Base-by-base conservation (phyloP, 2,888 invertebrate genomes). In the Spialia ferax region DNA sequence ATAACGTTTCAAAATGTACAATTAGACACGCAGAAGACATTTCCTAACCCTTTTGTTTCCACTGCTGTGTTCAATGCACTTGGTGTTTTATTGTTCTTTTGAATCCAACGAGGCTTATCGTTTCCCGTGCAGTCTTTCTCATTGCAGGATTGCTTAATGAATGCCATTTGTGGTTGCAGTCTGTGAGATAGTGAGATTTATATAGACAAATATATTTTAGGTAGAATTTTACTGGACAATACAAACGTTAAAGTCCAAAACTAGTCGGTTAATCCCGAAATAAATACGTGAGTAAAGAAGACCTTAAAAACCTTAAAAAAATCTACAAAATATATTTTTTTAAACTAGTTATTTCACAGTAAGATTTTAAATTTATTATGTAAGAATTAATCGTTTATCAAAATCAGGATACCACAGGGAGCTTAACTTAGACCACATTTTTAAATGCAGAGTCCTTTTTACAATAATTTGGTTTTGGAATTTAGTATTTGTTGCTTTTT, bases 21-120 rank as follows among this genome's bases (percentile, higher is more conserved):
- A 13, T 50, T 50, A 22, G 22, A 4, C 22, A 22, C 50, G 22
- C 11, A 22, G 22, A 15, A 50, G 50, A 50, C 22, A 50, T 50
- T 50, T 50, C 22, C 50, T 50, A 22, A 23, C 26, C 52, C 22
- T 50, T 22, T 52, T 35, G 35, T 29, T 38, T 52, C 22, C 20
- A 20, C 35, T 62, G 22, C 48, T 20, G 35, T 64, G 50, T 57
- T 48, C 57, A 50, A 35, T 50, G 23, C 29, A 22, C 56, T 57
- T 32, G 15, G 6, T 23, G 50, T 64, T 57, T 63, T 63, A 64
- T 56, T 64, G 56, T 56, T 59, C 26, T 52, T 60, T 54, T 42
- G 54, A 57, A 52, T 60, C 54, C 59, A 66, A 48, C 22, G 65
- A 60, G 52, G 57, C 65, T 35, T 66, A 60, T 18, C 50, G 52